These are phyloP conservation scores for Eupristina koningsbergeri DNA, from an alignment of 1,140 invertebrate species.

Conservation along the genomic window DNA sequence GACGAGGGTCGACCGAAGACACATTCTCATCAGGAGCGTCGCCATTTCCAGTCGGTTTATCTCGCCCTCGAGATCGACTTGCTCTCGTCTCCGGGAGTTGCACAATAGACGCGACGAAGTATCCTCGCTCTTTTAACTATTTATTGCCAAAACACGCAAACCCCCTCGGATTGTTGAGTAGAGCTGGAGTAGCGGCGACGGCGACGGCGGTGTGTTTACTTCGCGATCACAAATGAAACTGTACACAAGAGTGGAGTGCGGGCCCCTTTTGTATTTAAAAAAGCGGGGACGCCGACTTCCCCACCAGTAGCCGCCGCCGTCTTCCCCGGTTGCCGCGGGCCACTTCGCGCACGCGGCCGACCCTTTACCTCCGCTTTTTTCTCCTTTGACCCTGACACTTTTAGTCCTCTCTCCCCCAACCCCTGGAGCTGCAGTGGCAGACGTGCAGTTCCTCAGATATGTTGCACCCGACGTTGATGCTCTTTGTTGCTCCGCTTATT, in stretches of 20 bases:
- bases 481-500: background rate
- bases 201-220: no score
- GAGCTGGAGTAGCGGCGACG: no score
- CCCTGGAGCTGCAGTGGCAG: background rate
- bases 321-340: no score
- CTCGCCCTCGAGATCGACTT: background rate
- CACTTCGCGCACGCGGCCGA: background rate
- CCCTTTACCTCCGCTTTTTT: no score
- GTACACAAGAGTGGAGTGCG: background rate
- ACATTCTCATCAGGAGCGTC: constrained; percentile 54
- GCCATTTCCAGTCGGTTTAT: constrained; percentile 54
- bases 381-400: background rate
- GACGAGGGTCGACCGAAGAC: constrained; percentile 46
- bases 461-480: no score
- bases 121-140: background rate
- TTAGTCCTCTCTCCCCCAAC: background rate
- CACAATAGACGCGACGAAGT: background rate
- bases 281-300: constrained; percentile 13
- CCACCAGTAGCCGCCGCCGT: no score
- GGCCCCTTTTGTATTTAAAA: constrained; percentile 41
- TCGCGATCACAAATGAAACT: background rate
- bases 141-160: no score
- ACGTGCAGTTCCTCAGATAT: background rate
- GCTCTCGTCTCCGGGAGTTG: background rate
- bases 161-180: no score